Conservation (phyloP, 2,113 vertebrate genomes). For the Mus spicilegus region DNA sequence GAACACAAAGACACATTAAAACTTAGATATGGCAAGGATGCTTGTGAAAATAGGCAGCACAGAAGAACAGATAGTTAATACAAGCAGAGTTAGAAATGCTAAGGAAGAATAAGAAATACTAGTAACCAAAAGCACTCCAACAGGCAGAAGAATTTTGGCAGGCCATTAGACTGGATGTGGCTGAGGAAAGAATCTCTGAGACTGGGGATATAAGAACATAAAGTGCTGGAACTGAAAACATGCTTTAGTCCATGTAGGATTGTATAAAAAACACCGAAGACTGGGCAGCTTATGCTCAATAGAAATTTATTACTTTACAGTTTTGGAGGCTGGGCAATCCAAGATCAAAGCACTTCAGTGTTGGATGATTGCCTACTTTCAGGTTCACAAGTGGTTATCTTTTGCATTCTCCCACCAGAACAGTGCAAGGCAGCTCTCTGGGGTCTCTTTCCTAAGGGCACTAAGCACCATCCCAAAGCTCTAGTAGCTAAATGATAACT, state of each 20-base stretch:
- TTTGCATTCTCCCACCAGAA: neutral
- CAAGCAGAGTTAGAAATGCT: neutral
- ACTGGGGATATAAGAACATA: neutral
- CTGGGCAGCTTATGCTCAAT: neutral
- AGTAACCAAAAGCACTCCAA: neutral
- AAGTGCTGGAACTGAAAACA: neutral
- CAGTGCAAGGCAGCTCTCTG: neutral
- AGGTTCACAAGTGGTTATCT: neutral
- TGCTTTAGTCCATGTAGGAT: neutral
- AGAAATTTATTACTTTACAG: neutral
- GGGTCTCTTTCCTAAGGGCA: neutral
- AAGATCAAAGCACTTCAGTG: neutral
- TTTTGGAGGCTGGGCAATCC: neutral
- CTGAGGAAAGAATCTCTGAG: conserved; percentile 34
- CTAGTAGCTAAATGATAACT: neutral
- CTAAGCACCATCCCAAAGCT: neutral
- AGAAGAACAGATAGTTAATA: conserved; percentile 32
- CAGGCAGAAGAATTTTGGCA: conserved; percentile 19
- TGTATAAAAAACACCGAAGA: neutral
- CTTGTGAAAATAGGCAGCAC: neutral
- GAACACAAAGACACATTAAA: conserved; percentile 26
- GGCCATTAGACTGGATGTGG: neutral
- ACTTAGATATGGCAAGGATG: neutral
- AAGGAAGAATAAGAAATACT: conserved; percentile 34
- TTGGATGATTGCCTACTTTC: neutral